Conservation (phyloP, 1,140 invertebrate genomes). For the Atta texana region DNA sequence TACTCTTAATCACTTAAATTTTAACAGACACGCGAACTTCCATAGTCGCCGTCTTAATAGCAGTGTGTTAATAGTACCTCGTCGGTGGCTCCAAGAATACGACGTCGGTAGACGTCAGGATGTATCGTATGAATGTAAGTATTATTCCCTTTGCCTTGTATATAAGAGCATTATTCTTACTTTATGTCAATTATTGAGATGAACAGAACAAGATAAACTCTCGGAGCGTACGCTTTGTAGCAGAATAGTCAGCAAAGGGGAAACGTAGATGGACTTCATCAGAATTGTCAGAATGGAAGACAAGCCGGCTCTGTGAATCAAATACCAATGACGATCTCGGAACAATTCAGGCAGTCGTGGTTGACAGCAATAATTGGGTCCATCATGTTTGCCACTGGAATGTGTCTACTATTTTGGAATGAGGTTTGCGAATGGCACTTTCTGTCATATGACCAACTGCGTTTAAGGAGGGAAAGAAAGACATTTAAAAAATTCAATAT, state of each 20-base stretch:
- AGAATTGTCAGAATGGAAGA: conserved; percentile 71
- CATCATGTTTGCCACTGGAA: conserved; percentile 87
- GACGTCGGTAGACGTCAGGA: conserved; percentile 32
- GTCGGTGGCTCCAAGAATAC: neutral
- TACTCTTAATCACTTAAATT: no score
- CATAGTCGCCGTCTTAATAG: no score
- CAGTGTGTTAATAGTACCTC: no score
- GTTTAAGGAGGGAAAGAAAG: no score
- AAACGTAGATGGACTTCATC: conserved; percentile 69
- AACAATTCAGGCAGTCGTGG: conserved; percentile 89
- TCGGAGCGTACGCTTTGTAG: conserved; percentile 53
- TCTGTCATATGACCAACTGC: conserved; percentile 3
- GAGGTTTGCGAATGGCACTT: conserved; percentile 87
- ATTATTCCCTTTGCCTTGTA: neutral
- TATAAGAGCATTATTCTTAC: neutral
- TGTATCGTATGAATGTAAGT: conserved; percentile 77
- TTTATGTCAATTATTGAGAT: neutral
- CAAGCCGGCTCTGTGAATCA: conserved; percentile 61
- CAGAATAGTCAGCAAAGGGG: conserved; percentile 79
- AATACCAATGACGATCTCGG: conserved; percentile 82
- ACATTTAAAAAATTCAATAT: no score
- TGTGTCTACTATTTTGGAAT: conserved; percentile 91
- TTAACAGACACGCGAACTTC: no score
- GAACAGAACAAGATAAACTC: conserved; percentile 5
- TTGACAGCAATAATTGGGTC: conserved; percentile 88